A percentile compares a stretch with the other conserved stretches of the same genome.
These are phyloP conservation scores for Elaeidobius kamerunicus DNA, from an alignment of 2,888 invertebrate species.

Conservation along the genomic window DNA sequence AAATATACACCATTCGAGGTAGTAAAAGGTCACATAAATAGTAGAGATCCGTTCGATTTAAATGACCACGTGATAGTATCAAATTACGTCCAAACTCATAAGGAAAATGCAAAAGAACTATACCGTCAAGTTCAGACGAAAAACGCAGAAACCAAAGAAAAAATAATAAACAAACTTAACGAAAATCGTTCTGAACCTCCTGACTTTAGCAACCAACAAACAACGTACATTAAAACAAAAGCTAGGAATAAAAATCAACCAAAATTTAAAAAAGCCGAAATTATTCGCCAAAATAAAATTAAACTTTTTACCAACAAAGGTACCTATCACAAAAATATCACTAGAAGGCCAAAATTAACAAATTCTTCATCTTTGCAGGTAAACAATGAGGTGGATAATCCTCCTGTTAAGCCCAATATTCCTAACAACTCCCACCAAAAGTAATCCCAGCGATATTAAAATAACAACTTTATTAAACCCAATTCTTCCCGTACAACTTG, in stretches of 20 bases:
- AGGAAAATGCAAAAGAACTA: not conserved
- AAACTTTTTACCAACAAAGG: no score
- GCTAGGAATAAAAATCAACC: no score
- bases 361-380: not conserved
- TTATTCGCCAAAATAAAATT: no score
- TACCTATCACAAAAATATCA: not conserved
- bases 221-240: no score
- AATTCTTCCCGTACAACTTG: not conserved
- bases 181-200: no score
- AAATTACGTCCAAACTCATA: not conserved
- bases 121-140: not conserved
- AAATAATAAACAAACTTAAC: not conserved
- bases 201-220: no score
- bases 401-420: not conserved
- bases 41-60: not conserved
- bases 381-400: not conserved
- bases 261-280: no score
- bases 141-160: not conserved
- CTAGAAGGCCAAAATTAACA: not conserved
- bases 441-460: not conserved
- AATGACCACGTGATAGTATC: not conserved
- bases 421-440: not conserved
- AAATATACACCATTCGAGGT: not conserved
- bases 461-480: not conserved
- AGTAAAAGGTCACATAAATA: not conserved